Evolutionary conservation across 2,888 invertebrate species (phyloP), one percentile per base, ranked within the genome.

Genomic region (Pinctada fucata): DNA sequence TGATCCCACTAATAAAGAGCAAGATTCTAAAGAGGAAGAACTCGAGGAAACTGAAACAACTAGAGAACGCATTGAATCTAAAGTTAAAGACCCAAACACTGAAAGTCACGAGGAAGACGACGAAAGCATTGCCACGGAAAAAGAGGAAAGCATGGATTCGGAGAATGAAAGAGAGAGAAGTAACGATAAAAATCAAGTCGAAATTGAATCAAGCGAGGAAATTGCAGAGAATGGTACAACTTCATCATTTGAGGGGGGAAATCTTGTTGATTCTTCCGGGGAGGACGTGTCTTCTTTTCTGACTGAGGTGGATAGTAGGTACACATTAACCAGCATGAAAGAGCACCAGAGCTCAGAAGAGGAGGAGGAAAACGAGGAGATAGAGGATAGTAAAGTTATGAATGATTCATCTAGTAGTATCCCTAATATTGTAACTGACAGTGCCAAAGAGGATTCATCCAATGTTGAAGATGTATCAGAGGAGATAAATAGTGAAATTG

Each of bases 401-500:
- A 31, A 31, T 31, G 31, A 31, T 31, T 31, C 31, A 31, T 31
- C 31, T 31, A 31, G 31, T 31, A 31, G 31, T 31, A 31, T 31
- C 31, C 31, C 31, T 31, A 31, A 31, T 31, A 31, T 31, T 31
- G 31, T 31, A 31, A 31, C 31, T 31, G 31, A 31, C 31, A 31
- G 31, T 31, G 0, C 48, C 3, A 2, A 48, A 2, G 49, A 68
- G 48, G 68, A 8, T 5, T 68, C 68, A 48, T 31, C 31, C n/a
- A 47, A 2, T 5, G 63, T 58, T 8, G 47, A 45, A n/a, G 72
- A n/a, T 0, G 13, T 63, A 47, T 63, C n/a, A 63, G 13, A 63
- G 45, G 58, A 6, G 58, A 45, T 47, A 16, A 71, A 70, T 45
- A 66, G 50, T 13, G 76, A 70, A 10, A 76, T 8, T 64, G 63